Percentiles rank a stretch among this genome's conserved stretches.
These are phyloP conservation scores for Drusus annulatus DNA, from an alignment of 1,140 invertebrate species.

Conservation along the genomic window DNA sequence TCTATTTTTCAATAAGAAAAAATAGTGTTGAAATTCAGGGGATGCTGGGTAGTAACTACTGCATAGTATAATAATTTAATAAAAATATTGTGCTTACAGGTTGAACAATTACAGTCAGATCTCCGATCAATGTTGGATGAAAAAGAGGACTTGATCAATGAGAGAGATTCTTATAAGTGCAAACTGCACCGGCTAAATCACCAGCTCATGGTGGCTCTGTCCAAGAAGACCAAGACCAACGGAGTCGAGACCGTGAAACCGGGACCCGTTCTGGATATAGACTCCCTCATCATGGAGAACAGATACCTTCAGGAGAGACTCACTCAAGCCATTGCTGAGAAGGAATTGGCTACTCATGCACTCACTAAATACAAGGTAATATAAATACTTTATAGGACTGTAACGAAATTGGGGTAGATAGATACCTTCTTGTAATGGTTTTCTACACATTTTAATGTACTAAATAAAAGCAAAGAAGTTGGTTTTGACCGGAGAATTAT, in stretches of 20 bases:
- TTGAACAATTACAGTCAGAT: constrained; percentile 80
- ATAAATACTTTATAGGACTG: not conserved
- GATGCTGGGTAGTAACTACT: too few species aligned
- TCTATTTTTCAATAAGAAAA: too few species aligned
- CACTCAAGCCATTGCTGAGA: constrained; percentile 85
- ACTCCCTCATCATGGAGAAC: constrained; percentile 87
- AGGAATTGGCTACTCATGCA: constrained; percentile 81
- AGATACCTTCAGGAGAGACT: constrained; percentile 87
- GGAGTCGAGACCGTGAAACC: constrained; percentile 54
- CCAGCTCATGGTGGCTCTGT: constrained; percentile 82
- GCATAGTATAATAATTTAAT: too few species aligned
- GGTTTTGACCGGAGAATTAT: too few species aligned
- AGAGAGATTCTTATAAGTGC: constrained; percentile 88
- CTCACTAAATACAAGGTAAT: constrained; percentile 81
- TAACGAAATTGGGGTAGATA: too few species aligned
- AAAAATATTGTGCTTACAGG: constrained; percentile 63
- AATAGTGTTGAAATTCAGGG: too few species aligned
- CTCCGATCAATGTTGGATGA: constrained; percentile 86
- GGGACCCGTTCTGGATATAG: constrained; percentile 81
- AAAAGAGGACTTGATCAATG: constrained; percentile 86
- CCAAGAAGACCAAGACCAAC: constrained; percentile 63
- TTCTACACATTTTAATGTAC: too few species aligned
- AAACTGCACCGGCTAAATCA: constrained; percentile 89
- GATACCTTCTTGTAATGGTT: too few species aligned
- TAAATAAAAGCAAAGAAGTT: too few species aligned